These are phyloP conservation scores for Zelleria hepariella DNA, from an alignment of 2,888 invertebrate genomes.

Conservation along the genomic window DNA sequence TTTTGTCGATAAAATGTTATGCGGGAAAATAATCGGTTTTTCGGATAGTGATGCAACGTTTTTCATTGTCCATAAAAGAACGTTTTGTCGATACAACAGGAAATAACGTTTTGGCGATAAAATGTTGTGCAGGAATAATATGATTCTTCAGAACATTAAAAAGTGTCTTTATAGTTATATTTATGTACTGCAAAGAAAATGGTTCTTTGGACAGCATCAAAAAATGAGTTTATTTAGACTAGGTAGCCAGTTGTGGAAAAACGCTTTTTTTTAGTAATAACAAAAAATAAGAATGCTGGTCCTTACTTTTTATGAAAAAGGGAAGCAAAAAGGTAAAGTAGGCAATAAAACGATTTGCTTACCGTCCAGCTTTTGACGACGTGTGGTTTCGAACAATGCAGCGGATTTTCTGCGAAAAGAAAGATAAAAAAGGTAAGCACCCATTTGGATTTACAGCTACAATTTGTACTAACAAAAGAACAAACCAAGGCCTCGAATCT, in stretches of 20 bases:
- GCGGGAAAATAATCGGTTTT: too few relatives aligned
- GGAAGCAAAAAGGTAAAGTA: neutral
- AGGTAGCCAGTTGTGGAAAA: too few relatives aligned
- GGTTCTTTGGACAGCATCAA: too few relatives aligned
- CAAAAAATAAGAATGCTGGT: too few relatives aligned
- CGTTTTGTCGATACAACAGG: too few relatives aligned
- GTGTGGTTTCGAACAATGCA: constrained; percentile 19
- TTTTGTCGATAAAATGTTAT: neutral
- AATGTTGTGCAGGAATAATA: too few relatives aligned
- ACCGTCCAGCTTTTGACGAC: constrained; percentile 53
- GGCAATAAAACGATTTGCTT: constrained; percentile 16
- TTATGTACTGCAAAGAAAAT: too few relatives aligned
- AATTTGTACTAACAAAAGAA: neutral
- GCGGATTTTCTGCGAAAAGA: constrained; percentile 43
- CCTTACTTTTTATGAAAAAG: neutral
- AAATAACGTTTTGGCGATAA: too few relatives aligned
- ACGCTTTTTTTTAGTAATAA: too few relatives aligned
- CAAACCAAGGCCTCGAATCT: neutral
- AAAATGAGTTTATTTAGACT: too few relatives aligned
- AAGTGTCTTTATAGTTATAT: too few relatives aligned
- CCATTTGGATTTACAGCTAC: neutral
- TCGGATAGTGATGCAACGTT: neutral
- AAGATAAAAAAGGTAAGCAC: constrained; percentile 3
- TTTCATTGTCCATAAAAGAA: neutral
- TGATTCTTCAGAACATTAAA: too few relatives aligned